Base-by-base conservation (phyloP, 1,140 invertebrate species). In the Rhynchophorus ferrugineus region DNA sequence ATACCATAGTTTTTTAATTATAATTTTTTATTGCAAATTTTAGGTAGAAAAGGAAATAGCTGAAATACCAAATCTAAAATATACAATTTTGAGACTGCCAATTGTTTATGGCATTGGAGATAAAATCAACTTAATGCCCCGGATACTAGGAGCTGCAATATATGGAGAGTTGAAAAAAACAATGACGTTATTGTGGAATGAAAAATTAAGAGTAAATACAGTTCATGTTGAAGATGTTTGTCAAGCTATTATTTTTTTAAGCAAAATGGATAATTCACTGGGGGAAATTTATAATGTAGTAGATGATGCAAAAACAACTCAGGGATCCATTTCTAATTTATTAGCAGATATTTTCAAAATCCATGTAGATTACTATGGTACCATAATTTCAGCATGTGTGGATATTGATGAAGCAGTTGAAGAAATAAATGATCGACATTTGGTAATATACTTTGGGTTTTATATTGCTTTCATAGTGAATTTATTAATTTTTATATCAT, bases 391-490 rank as follows among this genome's bases (percentile, higher is more conserved):
- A 11, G 83, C 81, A 21, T 59, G 91, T 42, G 84, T 86, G 17
- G 85, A 87, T 70, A 74, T 89, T 70, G 76, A 74, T n/a, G 75
- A 77, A 17, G 81, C 91, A 19, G 84, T 89, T 0, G 88, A 91
- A 56, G 89, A 94, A 61, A 87, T 89, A 0, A 94, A 94, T 71
- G 91, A 94, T 66, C 92, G 92, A 67, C 91, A 94, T 69, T 79
- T 93, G 73, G 79, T 55, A 44, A 44, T 3, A 44, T 21, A 3
- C 5, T n/a, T 22, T 43, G 3, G 6, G 16, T 16, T n/a, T n/a
- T 37, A 9, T n/a, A n/a, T n/a, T n/a, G 14, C 35, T 3, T 37
- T 3, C 13, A n/a, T 37, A 37, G 14, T 37, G 14, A 37, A 3
- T n/a, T 5, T 3, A 11, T 29, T 5, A 11, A 5, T 29, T 29